Conservation (phyloP, 1,140 invertebrate species). For the Drosophila simulans region DNA sequence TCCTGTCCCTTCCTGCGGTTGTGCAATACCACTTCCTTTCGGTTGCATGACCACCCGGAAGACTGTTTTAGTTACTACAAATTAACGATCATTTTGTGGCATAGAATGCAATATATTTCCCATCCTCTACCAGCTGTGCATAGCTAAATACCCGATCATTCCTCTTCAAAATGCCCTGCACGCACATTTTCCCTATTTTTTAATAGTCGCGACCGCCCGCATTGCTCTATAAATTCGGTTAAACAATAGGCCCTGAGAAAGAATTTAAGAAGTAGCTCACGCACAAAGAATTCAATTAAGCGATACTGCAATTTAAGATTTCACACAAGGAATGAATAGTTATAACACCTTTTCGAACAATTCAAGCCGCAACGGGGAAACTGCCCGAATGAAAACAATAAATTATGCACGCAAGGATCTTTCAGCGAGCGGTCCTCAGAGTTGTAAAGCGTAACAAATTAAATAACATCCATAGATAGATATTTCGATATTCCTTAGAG, state of each 20-base stretch:
- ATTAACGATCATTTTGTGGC: constrained; percentile 40
- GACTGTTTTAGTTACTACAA: constrained; percentile 35
- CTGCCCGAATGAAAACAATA: constrained; percentile 53
- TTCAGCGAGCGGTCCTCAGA: constrained; percentile 52
- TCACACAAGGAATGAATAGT: constrained; percentile 61
- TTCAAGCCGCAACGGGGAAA: constrained; percentile 53
- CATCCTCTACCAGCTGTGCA: constrained; percentile 50
- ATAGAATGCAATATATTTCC: constrained; percentile 11
- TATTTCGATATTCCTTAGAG: constrained; percentile 45
- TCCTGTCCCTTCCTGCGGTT: neutral
- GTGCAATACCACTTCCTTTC: neutral
- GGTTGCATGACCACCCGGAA: constrained; percentile 19
- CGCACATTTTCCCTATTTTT: constrained; percentile 44
- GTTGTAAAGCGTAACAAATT: constrained; percentile 70
- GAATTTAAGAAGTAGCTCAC: constrained; percentile 63
- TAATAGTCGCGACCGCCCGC: constrained; percentile 71
- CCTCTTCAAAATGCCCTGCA: constrained; percentile 52
- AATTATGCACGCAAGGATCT: constrained; percentile 72
- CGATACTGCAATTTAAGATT: constrained; percentile 74
- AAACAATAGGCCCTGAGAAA: constrained; percentile 35
- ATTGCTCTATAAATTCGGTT: constrained; percentile 61
- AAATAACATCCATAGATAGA: constrained; percentile 64
- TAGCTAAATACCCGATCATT: constrained; percentile 52
- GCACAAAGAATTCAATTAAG: constrained; percentile 70
- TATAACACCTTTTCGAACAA: constrained; percentile 65